These are phyloP conservation scores for Leucoraja erinaceus DNA, from an alignment of 2,113 vertebrate species.

Conservation along the genomic window DNA sequence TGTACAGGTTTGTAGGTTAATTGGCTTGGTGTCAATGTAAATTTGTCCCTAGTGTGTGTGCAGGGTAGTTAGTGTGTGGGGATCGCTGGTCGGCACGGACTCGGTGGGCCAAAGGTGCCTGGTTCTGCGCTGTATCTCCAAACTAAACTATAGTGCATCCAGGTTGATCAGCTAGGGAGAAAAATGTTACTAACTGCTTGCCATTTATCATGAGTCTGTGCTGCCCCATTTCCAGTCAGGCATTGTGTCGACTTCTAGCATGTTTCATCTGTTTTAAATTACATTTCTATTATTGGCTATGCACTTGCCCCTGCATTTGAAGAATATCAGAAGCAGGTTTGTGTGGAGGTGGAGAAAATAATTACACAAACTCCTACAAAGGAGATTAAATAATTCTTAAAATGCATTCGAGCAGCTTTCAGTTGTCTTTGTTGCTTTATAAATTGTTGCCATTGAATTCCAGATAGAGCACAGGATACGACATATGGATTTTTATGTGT, in stretches of 20 bases:
- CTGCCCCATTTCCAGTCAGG: not conserved
- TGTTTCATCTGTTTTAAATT: not conserved
- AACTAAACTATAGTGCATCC: not conserved
- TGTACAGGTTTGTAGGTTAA: no score
- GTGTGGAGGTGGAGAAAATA: not conserved
- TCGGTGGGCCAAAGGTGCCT: no score
- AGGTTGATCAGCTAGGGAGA: conserved; percentile 2
- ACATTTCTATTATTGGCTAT: not conserved
- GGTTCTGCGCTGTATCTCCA: no score
- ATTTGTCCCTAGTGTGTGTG: no score
- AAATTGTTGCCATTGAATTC: not conserved
- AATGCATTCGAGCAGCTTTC: not conserved
- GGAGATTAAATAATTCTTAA: not conserved
- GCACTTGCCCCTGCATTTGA: not conserved
- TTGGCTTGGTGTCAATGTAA: no score
- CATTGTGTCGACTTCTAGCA: no score
- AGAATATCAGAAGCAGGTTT: conserved; percentile 18
- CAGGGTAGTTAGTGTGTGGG: no score
- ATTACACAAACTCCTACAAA: not conserved
- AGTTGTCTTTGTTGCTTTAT: not conserved
- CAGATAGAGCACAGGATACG: not conserved
- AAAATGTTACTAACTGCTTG: conserved; percentile 22
- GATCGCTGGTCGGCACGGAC: no score
- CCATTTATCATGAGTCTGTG: conserved; percentile 19
- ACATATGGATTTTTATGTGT: not conserved